A percentile compares a stretch with the other conserved stretches of the same genome.
Evolutionary conservation across 2,113 vertebrate genomes (phyloP).

Genomic region (Sarotherodon lohbergeri): DNA sequence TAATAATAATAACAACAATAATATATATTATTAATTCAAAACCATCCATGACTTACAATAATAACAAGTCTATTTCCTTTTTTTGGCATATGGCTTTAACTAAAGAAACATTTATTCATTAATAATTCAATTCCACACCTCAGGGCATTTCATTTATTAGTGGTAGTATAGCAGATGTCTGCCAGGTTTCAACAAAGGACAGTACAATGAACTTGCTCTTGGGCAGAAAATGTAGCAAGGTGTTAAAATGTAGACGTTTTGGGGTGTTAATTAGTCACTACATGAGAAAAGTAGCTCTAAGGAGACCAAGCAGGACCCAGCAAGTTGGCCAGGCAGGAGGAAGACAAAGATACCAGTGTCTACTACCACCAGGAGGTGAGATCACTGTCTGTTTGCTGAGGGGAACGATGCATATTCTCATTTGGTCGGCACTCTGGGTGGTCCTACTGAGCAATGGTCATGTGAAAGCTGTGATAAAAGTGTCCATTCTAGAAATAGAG

Average conservation of each 20-base stretch:
- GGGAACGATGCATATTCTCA: background rate
- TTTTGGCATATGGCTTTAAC: background rate
- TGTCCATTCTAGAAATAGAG: background rate
- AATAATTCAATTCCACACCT: background rate
- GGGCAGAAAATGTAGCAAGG: background rate
- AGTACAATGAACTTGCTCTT: background rate
- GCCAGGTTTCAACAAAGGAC: background rate
- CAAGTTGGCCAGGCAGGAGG: background rate
- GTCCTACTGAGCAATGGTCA: background rate
- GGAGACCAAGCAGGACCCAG: background rate
- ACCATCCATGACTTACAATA: background rate
- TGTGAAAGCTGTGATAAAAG: background rate
- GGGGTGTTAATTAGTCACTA: background rate
- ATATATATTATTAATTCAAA: background rate
- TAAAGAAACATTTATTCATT: background rate
- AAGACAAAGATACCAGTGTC: background rate
- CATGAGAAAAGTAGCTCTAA: slow-evolving; percentile 5
- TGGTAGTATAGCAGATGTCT: background rate
- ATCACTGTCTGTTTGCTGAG: background rate
- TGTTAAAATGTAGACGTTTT: background rate
- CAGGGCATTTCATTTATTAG: background rate
- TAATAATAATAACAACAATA: background rate
- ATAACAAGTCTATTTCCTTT: background rate
- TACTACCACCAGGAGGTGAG: background rate
- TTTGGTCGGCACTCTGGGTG: background rate